phyloP scores from a whole-genome alignment of 2,888 invertebrate species.

The Pristionchus fissidentatus region DNA sequence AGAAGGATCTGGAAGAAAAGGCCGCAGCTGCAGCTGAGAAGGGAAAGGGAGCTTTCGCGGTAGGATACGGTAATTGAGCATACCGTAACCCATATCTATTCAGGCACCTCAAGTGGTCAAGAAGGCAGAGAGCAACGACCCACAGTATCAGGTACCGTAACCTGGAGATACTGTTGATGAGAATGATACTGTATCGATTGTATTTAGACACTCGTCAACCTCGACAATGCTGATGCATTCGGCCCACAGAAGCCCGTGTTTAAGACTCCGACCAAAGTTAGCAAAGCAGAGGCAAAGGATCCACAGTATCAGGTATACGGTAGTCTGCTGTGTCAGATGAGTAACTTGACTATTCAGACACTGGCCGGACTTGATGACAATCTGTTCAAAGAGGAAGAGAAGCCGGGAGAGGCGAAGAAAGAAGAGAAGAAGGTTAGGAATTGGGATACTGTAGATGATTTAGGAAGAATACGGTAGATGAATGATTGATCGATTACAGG shows the following conservation, averaged over 20 bases:
- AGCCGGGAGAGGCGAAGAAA: not conserved
- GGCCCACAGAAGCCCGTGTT: constrained; percentile 31
- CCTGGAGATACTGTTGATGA: not conserved
- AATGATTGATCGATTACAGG: not conserved
- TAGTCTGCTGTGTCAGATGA: not conserved
- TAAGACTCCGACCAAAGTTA: constrained; percentile 20
- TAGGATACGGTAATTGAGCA: not conserved
- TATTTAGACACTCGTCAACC: constrained; percentile 8
- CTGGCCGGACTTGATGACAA: constrained; percentile 15
- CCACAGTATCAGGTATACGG: constrained; percentile 21
- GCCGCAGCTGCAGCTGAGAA: constrained; percentile 21
- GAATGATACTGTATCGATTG: not conserved
- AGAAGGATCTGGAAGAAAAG: constrained; percentile 31
- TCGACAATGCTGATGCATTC: constrained; percentile 36
- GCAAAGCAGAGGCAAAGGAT: constrained; percentile 35
- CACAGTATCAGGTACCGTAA: constrained; percentile 17
- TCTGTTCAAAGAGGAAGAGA: not conserved
- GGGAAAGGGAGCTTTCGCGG: not conserved
- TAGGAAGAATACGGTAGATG: not conserved
- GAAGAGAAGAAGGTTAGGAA: not conserved
- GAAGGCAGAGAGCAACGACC: constrained; percentile 35
- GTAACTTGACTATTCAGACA: not conserved
- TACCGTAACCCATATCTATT: too few species aligned
- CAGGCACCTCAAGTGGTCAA: constrained; percentile 30
- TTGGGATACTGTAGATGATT: not conserved